Conservation (phyloP, 2,113 vertebrate genomes). For the Callospermophilus lateralis region DNA sequence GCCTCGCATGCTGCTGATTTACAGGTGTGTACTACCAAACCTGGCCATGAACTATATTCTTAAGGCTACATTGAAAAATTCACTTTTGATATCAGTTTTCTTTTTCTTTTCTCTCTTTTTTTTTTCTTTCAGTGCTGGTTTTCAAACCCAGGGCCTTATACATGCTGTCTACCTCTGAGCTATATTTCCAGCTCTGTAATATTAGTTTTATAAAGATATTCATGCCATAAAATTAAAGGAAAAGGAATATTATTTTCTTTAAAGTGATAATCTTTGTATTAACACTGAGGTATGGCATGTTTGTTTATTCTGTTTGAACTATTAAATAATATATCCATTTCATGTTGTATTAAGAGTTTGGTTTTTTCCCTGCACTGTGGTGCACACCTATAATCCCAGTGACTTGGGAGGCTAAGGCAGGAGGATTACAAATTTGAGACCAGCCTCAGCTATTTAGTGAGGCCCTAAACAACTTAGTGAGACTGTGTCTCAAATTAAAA, state of each 20-base stretch:
- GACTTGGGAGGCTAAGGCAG: too few species aligned
- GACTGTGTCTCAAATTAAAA: too few species aligned
- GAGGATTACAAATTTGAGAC: too few species aligned
- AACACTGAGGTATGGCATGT: background rate
- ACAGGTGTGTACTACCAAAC: too few species aligned
- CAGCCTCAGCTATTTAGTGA: too few species aligned
- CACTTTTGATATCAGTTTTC: background rate
- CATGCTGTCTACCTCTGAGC: background rate
- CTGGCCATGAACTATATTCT: background rate
- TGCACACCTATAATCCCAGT: too few species aligned
- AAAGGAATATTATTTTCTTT: background rate
- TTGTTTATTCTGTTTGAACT: constrained; percentile 49
- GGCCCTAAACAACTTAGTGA: too few species aligned
- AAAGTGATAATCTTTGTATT: background rate
- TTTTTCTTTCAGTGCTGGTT: background rate
- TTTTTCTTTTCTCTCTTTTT: background rate
- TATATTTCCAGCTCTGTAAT: background rate
- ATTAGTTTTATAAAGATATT: constrained; percentile 17
- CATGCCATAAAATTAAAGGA: background rate
- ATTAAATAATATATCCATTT: constrained; percentile 43
- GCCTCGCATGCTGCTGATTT: too few species aligned
- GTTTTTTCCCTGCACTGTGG: background rate
- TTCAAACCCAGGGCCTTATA: background rate
- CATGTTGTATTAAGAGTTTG: constrained; percentile 26
- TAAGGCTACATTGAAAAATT: constrained; percentile 1